Conservation (phyloP, 2,113 vertebrate species). For the Limanda limanda region DNA sequence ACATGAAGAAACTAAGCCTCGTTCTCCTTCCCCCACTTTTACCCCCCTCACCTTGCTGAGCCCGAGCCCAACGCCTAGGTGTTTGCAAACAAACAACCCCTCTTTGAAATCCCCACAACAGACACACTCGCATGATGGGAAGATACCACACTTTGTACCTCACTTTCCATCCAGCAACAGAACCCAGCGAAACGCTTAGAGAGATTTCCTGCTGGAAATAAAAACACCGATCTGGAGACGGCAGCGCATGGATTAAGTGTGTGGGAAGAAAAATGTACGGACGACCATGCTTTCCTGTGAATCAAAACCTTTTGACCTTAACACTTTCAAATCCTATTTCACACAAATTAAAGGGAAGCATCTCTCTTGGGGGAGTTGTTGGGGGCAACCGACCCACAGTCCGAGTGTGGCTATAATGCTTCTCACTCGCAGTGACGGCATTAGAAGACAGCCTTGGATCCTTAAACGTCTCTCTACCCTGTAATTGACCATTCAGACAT, state of each 20-base stretch:
- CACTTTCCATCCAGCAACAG: slow-evolving; percentile 5
- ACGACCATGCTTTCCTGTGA: not conserved
- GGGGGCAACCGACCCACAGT: not conserved
- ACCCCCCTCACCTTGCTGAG: slow-evolving; percentile 8
- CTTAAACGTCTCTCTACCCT: slow-evolving; percentile 35
- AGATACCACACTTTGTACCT: slow-evolving; percentile 16
- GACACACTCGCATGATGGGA: slow-evolving; percentile 34
- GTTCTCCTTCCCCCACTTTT: not conserved
- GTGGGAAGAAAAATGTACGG: slow-evolving; percentile 10
- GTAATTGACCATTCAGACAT: slow-evolving; percentile 54
- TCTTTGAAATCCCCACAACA: slow-evolving; percentile 50
- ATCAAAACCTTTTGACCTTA: not conserved
- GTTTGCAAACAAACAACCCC: slow-evolving; percentile 68
- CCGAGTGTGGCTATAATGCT: not conserved
- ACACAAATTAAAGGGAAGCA: not conserved
- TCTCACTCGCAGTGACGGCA: slow-evolving; percentile 1
- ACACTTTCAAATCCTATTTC: not conserved
- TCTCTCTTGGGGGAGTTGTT: not conserved
- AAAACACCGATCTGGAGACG: slow-evolving; percentile 19
- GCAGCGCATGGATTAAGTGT: slow-evolving; percentile 1
- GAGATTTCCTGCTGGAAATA: slow-evolving; percentile 50
- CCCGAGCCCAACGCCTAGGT: not conserved
- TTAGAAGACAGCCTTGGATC: slow-evolving; percentile 6
- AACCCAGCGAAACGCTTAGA: not conserved
- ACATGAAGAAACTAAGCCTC: not conserved